Evolutionary conservation across 2,797 vertebrate genomes (phyloP), one percentile per base, ranked within the genome.

Genomic region (Eulemur rubriventer): DNA sequence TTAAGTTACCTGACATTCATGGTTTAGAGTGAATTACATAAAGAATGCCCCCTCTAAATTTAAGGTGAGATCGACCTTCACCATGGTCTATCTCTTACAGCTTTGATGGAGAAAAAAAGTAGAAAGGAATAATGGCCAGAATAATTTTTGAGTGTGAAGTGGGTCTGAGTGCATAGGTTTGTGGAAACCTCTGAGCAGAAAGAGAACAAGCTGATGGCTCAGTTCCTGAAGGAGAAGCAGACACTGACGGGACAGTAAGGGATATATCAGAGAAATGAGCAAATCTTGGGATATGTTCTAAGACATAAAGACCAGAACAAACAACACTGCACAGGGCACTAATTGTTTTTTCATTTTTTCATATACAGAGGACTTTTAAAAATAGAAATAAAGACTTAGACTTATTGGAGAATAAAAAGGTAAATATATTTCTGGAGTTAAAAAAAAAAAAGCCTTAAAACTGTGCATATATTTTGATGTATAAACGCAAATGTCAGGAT

Each of bases 331-430:
- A 10, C 22, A 41, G 26, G 69, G n/a, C 48, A 61, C 22, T 75
- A 52, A 89, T 26, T 89, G 43, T 33, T 28, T 84, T 95, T 93
- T 61, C 26, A 63, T 43, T 50, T 94, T 73, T 81, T 70, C 18
- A 16, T 73, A 63, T 33, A 50, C 22, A 46, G 30, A 61, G 6
- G 10, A 55, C n/a, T 95, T 93, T 90, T 35, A 28, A 63, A 75
- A 82, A 78, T 14, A 81, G 75, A 92, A 80, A 89, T 90, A 76
- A 92, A 95, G 69, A 83, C 12, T 67, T 78, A 87, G 18, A 1
- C 50, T 69, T 81, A 69, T 20, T 85, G 22, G 43, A 86, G n/a
- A 96, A 93, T 16, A 85, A 88, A 96, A 94, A 82, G 20, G 41
- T 73, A 38, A 96, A 91, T 79, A 50, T 38, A 4, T 46, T 82